phyloP scores from a whole-genome alignment of 2,797 vertebrate species.

The Lacerta bilineata region DNA sequence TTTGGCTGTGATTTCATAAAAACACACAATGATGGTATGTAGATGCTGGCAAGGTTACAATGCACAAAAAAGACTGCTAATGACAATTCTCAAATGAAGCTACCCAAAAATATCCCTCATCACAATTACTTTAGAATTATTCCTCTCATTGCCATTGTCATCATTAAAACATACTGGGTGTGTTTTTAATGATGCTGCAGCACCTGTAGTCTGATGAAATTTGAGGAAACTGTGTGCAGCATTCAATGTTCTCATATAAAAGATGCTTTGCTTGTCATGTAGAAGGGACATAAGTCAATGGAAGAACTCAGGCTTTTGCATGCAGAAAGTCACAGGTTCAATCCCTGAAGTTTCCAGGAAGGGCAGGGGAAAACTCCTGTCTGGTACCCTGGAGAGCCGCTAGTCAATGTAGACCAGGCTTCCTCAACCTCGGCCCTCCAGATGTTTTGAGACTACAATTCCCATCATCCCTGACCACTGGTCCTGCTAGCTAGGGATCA shows the following conservation, averaged over 20 bases:
- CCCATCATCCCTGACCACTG: no score
- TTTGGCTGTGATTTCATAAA: background rate
- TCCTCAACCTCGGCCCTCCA: no score
- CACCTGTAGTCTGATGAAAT: background rate
- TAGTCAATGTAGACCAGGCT: no score
- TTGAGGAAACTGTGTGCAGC: background rate
- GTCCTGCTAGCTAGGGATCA: no score
- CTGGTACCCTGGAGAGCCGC: no score
- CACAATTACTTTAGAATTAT: background rate
- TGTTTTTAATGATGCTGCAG: background rate
- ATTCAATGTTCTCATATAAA: conserved; percentile 1
- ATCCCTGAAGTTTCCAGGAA: no score
- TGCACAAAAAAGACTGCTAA: background rate
- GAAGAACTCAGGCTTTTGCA: no score
- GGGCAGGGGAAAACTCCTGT: no score
- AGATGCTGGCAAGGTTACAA: background rate
- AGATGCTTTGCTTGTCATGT: background rate
- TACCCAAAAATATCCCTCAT: background rate
- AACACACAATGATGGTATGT: background rate
- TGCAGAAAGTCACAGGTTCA: no score
- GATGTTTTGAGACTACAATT: no score
- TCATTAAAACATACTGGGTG: background rate
- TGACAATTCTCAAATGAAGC: background rate
- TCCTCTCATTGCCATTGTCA: background rate
- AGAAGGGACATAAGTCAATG: background rate